Percentiles rank a stretch among this genome's conserved stretches.
Evolutionary conservation across 1,140 invertebrate genomes (phyloP).

Genomic region (Fopius arisanus): DNA sequence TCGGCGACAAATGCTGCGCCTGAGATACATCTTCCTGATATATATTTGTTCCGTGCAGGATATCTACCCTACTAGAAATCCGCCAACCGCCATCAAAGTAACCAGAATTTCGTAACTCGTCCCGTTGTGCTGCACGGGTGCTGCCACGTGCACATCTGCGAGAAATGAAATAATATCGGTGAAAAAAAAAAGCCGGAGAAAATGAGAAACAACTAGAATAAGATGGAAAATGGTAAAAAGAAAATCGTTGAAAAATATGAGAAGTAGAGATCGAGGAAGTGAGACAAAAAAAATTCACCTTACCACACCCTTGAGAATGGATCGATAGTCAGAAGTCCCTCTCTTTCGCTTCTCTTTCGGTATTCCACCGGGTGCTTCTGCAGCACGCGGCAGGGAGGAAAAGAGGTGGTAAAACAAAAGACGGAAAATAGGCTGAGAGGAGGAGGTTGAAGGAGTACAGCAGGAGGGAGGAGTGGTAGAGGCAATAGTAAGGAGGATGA

Average conservation of each 20-base stretch:
- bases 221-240: neutral
- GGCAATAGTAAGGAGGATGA: constrained; percentile 1
- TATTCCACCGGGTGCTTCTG: constrained; percentile 5
- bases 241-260: constrained; percentile 5
- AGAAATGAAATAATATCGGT: neutral
- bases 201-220: constrained; percentile 17
- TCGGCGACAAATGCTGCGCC: too few species aligned
- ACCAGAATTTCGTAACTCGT: constrained; percentile 26
- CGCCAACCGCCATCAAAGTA: too few species aligned
- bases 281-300: constrained; percentile 33
- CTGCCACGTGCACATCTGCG: constrained; percentile 43
- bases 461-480: neutral
- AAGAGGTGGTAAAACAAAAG: constrained; percentile 13
- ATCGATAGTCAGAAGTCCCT: constrained; percentile 20
- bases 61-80: too few species aligned
- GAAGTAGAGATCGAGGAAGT: neutral
- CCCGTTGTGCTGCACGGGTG: constrained; percentile 30
- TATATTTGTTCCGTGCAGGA: too few species aligned
- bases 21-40: too few species aligned
- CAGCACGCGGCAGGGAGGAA: constrained; percentile 16
- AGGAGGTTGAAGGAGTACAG: constrained; percentile 26
- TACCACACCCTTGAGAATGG: constrained; percentile 56
- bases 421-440: constrained; percentile 17
- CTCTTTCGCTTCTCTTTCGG: neutral
- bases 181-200: neutral